Evolutionary conservation across 2,797 vertebrate species (phyloP), one percentile per base, ranked within the genome.

Genomic region (Arnoldichthys spilopterus): DNA sequence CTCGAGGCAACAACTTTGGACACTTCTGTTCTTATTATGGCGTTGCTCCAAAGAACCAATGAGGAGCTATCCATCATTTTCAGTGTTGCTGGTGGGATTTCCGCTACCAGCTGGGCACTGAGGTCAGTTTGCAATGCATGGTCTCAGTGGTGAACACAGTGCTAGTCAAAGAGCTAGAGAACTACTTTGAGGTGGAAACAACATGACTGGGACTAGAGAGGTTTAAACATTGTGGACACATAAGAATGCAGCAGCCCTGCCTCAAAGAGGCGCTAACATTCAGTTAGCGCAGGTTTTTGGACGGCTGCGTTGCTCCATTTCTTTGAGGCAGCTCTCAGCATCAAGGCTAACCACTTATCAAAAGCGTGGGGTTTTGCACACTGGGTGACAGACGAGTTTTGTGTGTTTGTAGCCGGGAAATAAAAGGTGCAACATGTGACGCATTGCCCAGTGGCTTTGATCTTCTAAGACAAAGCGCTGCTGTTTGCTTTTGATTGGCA

Each of bases 401-500:
- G 78, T 74, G 53, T 80, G 61, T 47, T 47, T 45, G 28, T 28
- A 63, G 40, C 20, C 63, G 62, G 2, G 34, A 71, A 56, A 77
- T 40, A 80, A 43, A 56, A 30, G 7, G 54, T 76, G 54, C 56
- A 24, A 68, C 73, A 69, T 32, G 45, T 66, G 1, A 45, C 61
- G 80, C 32, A 64, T 24, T 45, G 47, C 30, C 34, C 22, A 12
- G 30, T 58, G 61, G 40, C 58, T 76, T 59, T 68, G 70, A 88
- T 58, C 77, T 70, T 82, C 70, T 0, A 20, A 87, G 83, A 89
- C 71, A 79, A 82, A 72, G 54, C 78, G 58, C 72, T 45, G 64
- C 22, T 70, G 82, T 79, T 76, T 81, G 84, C 87, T 73, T 86
- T 87, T 89, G 84, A 91, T 90, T 77, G 82, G 87, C 87, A 66